phyloP scores from a whole-genome alignment of 2,888 invertebrate genomes.

The Margaritifera margaritifera region DNA sequence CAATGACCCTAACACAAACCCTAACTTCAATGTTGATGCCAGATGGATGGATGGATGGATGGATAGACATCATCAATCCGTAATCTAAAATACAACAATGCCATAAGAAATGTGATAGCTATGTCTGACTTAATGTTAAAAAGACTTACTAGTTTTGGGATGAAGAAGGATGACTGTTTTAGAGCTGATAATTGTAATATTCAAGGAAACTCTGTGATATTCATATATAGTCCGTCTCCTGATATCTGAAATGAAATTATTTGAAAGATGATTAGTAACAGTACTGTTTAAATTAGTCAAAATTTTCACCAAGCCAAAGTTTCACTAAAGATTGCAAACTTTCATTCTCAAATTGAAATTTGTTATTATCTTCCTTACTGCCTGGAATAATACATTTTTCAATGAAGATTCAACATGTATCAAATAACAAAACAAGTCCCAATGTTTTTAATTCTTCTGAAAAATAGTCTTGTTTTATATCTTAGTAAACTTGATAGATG shows the following conservation, averaged over 20 bases:
- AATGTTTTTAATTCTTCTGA: not conserved
- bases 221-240: slow-evolving; percentile 84
- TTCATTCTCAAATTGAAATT: no score
- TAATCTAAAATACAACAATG: not conserved
- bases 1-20: no score
- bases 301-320: no score
- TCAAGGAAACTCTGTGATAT: slow-evolving; percentile 60
- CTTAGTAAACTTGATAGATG: no score
- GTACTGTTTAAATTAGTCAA: no score
- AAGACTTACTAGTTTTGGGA: slow-evolving; percentile 56
- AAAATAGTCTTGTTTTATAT: no score
- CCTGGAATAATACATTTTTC: slow-evolving; percentile 4
- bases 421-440: not conserved
- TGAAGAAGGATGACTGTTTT: slow-evolving; percentile 51
- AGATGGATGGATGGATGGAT: no score
- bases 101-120: not conserved
- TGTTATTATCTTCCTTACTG: no score
- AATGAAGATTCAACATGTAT: not conserved
- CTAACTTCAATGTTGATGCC: no score
- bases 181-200: slow-evolving; percentile 35
- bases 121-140: not conserved
- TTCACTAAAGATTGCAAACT: no score
- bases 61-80: no score
- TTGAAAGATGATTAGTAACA: no score
- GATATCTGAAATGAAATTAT: slow-evolving; percentile 78